Conservation (phyloP, 2,888 invertebrate genomes). For the Carabus problematicus region DNA sequence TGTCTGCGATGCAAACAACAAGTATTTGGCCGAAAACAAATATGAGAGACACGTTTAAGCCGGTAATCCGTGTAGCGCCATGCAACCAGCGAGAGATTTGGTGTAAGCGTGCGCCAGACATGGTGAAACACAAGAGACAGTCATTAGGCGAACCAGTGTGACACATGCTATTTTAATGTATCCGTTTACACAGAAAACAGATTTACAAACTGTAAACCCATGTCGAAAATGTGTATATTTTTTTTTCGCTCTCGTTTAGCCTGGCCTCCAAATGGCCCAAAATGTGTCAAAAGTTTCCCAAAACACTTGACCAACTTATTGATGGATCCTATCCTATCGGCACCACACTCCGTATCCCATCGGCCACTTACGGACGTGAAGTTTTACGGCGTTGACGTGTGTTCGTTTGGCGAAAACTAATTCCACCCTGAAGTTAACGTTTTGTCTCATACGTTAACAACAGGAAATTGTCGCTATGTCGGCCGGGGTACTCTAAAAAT, state of each 20-base stretch:
- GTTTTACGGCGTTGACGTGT: neutral
- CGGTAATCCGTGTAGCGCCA: conserved; percentile 37
- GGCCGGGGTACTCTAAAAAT: conserved; percentile 37
- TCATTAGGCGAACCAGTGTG: conserved; percentile 37
- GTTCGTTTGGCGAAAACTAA: conserved; percentile 6
- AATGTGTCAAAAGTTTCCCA: conserved; percentile 38
- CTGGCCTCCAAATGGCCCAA: conserved; percentile 21
- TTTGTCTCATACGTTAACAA: conserved; percentile 23
- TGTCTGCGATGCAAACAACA: conserved; percentile 22
- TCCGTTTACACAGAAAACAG: conserved; percentile 44
- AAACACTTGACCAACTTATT: conserved; percentile 32
- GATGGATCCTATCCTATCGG: conserved; percentile 13
- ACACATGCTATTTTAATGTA: conserved; percentile 43
- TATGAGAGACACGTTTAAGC: conserved; percentile 24
- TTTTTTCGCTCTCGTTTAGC: too few species aligned
- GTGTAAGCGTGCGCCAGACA: conserved; percentile 33
- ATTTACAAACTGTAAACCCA: conserved; percentile 41
- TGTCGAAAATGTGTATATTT: conserved; percentile 28
- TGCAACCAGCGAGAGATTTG: neutral
- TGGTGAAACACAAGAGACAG: conserved; percentile 8
- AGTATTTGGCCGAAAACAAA: conserved; percentile 31
- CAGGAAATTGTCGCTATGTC: conserved; percentile 41
- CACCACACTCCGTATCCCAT: neutral
- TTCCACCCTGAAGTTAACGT: conserved; percentile 10
- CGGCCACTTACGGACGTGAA: neutral